Evolutionary conservation across 2,113 vertebrate species (phyloP).

Genomic region (Notechis scutatus): DNA sequence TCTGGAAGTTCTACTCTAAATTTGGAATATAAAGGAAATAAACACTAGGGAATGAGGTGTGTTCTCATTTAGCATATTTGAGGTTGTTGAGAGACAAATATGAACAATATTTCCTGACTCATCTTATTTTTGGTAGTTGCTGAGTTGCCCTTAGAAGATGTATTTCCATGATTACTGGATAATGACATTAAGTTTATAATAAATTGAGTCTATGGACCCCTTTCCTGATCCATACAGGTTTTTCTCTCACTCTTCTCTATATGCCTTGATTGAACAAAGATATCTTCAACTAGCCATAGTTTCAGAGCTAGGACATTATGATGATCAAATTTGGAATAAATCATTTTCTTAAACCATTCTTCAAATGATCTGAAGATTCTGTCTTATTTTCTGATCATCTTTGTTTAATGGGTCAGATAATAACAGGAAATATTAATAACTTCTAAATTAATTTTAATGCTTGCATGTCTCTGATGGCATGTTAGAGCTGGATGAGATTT

Average conservation of each 20-base stretch:
- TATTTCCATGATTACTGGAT: not conserved
- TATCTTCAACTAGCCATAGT: not conserved
- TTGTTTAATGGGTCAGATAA: not conserved
- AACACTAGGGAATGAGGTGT: not conserved
- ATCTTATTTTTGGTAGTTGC: not conserved
- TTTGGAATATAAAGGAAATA: constrained; percentile 1
- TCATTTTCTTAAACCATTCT: not conserved
- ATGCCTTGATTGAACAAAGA: not conserved
- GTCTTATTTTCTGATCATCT: not conserved
- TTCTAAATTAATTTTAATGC: not conserved
- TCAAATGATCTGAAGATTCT: not conserved
- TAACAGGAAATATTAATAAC: not conserved
- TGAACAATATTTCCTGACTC: constrained; percentile 2
- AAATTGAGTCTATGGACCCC: not conserved
- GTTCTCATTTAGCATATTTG: not conserved
- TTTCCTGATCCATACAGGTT: not conserved
- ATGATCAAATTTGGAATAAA: not conserved
- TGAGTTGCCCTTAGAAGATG: not conserved
- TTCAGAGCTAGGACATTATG: not conserved
- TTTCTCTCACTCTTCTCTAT: not conserved
- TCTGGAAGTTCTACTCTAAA: not conserved
- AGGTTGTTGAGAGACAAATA: not conserved
- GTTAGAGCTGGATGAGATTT: not conserved
- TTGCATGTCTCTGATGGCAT: not conserved
- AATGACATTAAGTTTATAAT: not conserved